Percentiles rank a stretch among this genome's conserved stretches.
Conservation (phyloP, 2,113 vertebrate genomes). For the Amblyopsis rosae region DNA sequence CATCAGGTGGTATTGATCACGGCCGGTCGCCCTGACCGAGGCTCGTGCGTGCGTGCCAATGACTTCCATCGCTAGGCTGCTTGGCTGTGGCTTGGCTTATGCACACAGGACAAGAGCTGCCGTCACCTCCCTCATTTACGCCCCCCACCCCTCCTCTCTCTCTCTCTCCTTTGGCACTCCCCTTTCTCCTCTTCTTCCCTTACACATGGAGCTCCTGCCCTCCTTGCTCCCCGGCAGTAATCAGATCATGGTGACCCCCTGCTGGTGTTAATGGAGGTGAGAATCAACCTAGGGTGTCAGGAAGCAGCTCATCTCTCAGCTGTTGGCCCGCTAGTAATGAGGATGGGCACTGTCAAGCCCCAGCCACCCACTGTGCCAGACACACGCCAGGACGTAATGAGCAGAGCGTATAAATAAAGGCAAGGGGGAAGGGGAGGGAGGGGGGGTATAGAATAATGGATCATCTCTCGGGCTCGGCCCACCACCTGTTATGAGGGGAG, state of each 20-base stretch:
- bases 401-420: constrained; percentile 55
- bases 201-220: constrained; percentile 17
- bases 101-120: constrained; percentile 61
- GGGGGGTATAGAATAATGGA: constrained; percentile 25
- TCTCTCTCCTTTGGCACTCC: not conserved
- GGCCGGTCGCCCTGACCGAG: constrained; percentile 58
- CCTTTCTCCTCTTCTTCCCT: constrained; percentile 22
- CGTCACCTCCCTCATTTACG: constrained; percentile 26
- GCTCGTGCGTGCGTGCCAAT: constrained; percentile 49
- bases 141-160: constrained; percentile 16
- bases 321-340: constrained; percentile 73
- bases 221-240: constrained; percentile 64
- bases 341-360: constrained; percentile 68
- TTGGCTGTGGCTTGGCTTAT: constrained; percentile 48
- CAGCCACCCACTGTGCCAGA: constrained; percentile 55
- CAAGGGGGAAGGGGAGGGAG: constrained; percentile 29
- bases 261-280: constrained; percentile 77
- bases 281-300: constrained; percentile 71
- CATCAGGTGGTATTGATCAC: constrained; percentile 81
- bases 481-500: constrained; percentile 59
- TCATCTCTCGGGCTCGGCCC: constrained; percentile 43
- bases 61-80: constrained; percentile 72
- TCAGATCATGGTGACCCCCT: constrained; percentile 71
- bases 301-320: constrained; percentile 77
- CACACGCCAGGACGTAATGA: constrained; percentile 65